phyloP scores from a whole-genome alignment of 2,888 invertebrate species.

The Melanophora roralis region DNA sequence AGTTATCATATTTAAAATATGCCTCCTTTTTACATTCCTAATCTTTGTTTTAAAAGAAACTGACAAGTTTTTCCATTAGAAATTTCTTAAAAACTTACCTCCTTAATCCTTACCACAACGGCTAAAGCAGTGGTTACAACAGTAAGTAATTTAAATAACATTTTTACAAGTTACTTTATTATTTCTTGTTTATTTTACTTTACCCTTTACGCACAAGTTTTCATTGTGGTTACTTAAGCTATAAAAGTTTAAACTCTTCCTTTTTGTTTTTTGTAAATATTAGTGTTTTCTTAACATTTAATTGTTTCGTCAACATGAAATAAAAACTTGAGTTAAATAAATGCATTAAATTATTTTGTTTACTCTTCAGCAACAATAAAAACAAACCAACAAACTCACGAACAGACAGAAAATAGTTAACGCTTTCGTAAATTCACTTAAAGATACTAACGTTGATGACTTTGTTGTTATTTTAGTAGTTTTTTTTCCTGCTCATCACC shows the following conservation, averaged over 20 bases:
- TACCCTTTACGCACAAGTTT: neutral
- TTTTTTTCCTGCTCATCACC: neutral
- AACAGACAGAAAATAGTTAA: constrained; percentile 21
- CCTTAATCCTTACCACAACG: neutral
- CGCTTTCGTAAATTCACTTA: constrained; percentile 41
- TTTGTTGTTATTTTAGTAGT: neutral
- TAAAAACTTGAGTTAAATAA: neutral
- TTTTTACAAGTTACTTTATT: constrained; percentile 37
- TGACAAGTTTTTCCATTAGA: too few species aligned
- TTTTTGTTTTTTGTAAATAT: neutral
- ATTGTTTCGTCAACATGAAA: neutral
- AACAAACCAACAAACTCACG: constrained; percentile 4
- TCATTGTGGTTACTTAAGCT: constrained; percentile 21
- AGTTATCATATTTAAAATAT: too few species aligned
- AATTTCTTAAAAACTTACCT: too few species aligned
- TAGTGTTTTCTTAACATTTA: neutral
- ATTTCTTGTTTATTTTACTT: constrained; percentile 1
- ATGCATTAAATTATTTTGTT: constrained; percentile 31
- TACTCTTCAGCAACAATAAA: constrained; percentile 17
- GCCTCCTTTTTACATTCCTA: too few species aligned
- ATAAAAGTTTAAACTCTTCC: constrained; percentile 29
- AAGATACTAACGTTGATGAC: constrained; percentile 17
- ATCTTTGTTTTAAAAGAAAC: too few species aligned
- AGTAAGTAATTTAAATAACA: constrained; percentile 23
- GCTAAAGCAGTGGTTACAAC: neutral